Evolutionary conservation across 2,113 vertebrate genomes (phyloP).

Genomic region (Emydocephalus ijimae): DNA sequence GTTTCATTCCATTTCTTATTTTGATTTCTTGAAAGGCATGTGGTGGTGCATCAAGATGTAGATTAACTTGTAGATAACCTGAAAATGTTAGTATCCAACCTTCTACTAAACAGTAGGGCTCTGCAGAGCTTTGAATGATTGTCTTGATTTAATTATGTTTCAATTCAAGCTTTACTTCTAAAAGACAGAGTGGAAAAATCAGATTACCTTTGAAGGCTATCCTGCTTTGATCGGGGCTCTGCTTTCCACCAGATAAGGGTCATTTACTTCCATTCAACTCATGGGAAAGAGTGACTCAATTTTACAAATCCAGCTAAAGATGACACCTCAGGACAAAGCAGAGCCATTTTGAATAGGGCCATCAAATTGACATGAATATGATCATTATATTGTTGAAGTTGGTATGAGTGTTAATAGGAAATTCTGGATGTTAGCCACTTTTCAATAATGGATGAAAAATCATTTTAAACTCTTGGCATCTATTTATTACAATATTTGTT

Average conservation of each 20-base stretch:
- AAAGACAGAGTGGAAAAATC: neutral
- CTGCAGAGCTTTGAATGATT: neutral
- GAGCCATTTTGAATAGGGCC: neutral
- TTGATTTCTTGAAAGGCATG: neutral
- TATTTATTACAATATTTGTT: neutral
- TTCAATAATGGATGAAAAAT: neutral
- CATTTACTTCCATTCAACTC: neutral
- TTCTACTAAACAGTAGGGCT: neutral
- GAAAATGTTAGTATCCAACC: neutral
- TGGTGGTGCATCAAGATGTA: neutral
- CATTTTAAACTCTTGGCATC: neutral
- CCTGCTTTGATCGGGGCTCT: neutral
- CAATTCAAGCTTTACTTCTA: neutral
- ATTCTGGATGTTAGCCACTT: neutral
- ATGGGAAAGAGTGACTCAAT: neutral
- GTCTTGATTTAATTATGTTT: neutral
- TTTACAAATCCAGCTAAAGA: neutral
- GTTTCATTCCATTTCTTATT: neutral
- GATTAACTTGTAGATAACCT: neutral
- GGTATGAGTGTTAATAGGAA: neutral
- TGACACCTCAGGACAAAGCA: neutral
- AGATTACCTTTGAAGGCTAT: neutral
- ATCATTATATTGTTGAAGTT: neutral
- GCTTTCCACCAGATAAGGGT: neutral
- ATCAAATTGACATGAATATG: neutral